Evolutionary conservation across 2,797 vertebrate genomes (phyloP), one percentile per base, ranked within the genome.

Genomic region (Brotula barbata): DNA sequence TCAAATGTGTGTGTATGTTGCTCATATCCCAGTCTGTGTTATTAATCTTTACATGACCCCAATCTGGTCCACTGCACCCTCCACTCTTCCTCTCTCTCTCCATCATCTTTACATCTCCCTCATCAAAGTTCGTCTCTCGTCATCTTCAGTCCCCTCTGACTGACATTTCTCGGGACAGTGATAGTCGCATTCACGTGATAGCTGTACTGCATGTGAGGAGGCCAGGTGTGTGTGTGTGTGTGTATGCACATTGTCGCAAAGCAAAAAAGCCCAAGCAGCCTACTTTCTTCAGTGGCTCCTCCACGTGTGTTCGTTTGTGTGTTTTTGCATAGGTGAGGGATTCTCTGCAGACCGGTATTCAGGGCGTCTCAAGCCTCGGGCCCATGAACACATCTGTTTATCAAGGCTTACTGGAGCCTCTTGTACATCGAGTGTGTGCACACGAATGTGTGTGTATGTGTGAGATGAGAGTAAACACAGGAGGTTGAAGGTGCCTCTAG

Each of bases 301-400:
- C 64, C 60, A 28, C 25, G 54, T 64, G 37, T 56, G 16, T 50
- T 11, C 25, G 47, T 54, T 45, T 47, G 55, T 43, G 39, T 2
- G 33, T 61, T 56, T 73, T 72, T 84, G 85, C 57, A 67, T 21
- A 37, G 25, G 66, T 69, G 73, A 66, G 44, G 28, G 69, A 81
- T 71, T 75, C 85, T 85, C 85, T 75, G 66, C 72, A 86, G 83
- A 87, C 61, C 68, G 47, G 63, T 80, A 86, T 85, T 61, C 58
- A 83, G 87, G 81, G 59, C 82, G 49, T 75, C 75, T 82, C 58
- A 17, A 46, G 86, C 86, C 87, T 60, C 44, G 0, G 84, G 90
- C 85, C 69, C 59, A 50, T 42, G 71, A 75, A 71, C 77, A 86
- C 88, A 88, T 89, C 84, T 87, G 87, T 85, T 90, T 83, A 81